A percentile compares a stretch with the other conserved stretches of the same genome.
Conservation (phyloP, 2,888 invertebrate species). For the Hylaea fasciaria region DNA sequence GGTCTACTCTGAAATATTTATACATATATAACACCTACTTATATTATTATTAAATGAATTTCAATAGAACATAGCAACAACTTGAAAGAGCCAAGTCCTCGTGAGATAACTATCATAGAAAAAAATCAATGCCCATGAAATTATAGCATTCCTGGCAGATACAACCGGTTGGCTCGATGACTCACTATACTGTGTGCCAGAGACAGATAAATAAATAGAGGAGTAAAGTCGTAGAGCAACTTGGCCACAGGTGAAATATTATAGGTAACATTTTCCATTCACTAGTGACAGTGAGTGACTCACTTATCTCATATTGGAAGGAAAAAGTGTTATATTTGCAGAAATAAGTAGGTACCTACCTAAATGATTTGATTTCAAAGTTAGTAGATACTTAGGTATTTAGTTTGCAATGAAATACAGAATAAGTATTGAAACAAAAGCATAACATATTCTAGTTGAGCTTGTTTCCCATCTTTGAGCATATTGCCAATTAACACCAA, state of each 20-base stretch:
- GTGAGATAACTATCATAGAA: background rate
- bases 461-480: no score
- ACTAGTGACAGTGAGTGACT: slow-evolving; percentile 46
- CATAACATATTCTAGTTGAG: no score
- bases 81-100: background rate
- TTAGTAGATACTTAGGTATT: no score
- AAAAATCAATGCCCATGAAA: slow-evolving; percentile 23
- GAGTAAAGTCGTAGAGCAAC: slow-evolving; percentile 52
- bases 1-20: no score
- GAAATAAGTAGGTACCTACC: no score
- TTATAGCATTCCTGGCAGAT: slow-evolving; percentile 21
- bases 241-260: slow-evolving; percentile 33
- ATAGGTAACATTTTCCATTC: slow-evolving; percentile 44
- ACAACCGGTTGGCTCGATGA: slow-evolving; percentile 37
- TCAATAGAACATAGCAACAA: background rate
- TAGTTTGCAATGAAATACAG: no score
- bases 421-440: no score
- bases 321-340: no score
- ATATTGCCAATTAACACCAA: no score
- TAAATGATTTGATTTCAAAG: no score
- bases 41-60: no score
- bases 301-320: slow-evolving; percentile 19
- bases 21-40: no score
- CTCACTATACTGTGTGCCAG: slow-evolving; percentile 33
- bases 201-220: slow-evolving; percentile 53